Percentiles rank a stretch among this genome's conserved stretches.
Conservation (phyloP, 2,113 vertebrate species). For the Pteruthius melanotis region DNA sequence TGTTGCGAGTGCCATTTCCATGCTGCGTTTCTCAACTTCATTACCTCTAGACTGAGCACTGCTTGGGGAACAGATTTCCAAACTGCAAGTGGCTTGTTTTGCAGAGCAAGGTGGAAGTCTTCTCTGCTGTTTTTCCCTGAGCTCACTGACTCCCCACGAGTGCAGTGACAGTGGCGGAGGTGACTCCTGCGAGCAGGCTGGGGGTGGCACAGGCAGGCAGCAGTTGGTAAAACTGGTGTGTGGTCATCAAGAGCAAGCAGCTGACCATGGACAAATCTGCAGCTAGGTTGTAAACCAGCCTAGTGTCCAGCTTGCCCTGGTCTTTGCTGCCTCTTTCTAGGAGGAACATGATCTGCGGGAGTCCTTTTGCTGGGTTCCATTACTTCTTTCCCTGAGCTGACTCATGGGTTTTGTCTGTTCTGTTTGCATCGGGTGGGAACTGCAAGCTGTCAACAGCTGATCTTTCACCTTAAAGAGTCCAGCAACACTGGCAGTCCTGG, state of each 20-base stretch:
- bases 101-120: background rate
- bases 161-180: accelerated
- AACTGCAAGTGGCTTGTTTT: background rate
- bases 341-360: background rate
- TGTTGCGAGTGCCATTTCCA: background rate
- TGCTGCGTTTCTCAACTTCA: background rate
- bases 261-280: background rate
- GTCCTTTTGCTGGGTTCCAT: background rate
- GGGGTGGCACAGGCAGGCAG: background rate
- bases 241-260: background rate
- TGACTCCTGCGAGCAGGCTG: accelerated
- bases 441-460: background rate
- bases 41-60: background rate
- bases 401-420: background rate
- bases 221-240: background rate
- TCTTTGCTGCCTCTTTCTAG: background rate
- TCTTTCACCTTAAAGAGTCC: background rate
- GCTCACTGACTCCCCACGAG: background rate
- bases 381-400: background rate
- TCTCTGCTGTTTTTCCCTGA: background rate
- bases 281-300: background rate
- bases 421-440: background rate
- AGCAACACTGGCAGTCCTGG: background rate
- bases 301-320: background rate
- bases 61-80: background rate